Base-by-base conservation (phyloP, 2,113 vertebrate species). In the Oncorhynchus tshawytscha region DNA sequence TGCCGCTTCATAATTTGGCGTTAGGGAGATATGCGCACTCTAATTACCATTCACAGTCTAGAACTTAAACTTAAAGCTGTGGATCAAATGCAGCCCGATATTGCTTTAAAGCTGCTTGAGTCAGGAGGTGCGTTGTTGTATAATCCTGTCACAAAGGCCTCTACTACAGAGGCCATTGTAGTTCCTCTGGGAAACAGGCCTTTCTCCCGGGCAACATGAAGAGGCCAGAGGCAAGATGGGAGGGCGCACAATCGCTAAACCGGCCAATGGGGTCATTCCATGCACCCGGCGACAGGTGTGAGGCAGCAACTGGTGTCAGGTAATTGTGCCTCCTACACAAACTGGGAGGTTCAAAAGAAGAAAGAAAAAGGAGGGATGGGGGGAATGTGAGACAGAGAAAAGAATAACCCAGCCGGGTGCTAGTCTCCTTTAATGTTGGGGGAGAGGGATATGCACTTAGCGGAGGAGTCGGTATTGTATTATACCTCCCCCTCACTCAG, bases 401-500 rank as follows among this genome's bases (percentile, higher is more conserved):
- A 34, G 27, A 64, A 22, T 31, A 25, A n/a, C 48, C 65, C 74
- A 75, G 74, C 11, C 73, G 78, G 73, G 71, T 12, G 24, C 25
- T 34, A 62, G 65, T 6, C 24, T 13, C 25, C n/a, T 64, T 64
- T 64, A 25, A 29, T 27, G 65, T 67, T 9, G 65, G 22, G 39
- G 39, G 24, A 67, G 12, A 67, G 11, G 8, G 65, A 67, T 22
- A 15, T 15, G 24, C 51, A 54, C 65, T 67, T 25, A 15, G 22
- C 1, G 5, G 65, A 66, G 15, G 64, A 16, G 25, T 29, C 3
- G 4, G n/a, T 27, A 67, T 29, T 29, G 3, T 31, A 22, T 62
- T 62, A 5, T n/a, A 22, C 59, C n/a, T 4, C 59, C 9, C 59
- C 22, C 59, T 62, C n/a, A 1, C 13, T 62, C 6, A 73, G 57